Evolutionary conservation across 23 tunicate species (phyloP), one percentile per base, ranked within the genome.

Genomic region (Ascidia mentula): DNA sequence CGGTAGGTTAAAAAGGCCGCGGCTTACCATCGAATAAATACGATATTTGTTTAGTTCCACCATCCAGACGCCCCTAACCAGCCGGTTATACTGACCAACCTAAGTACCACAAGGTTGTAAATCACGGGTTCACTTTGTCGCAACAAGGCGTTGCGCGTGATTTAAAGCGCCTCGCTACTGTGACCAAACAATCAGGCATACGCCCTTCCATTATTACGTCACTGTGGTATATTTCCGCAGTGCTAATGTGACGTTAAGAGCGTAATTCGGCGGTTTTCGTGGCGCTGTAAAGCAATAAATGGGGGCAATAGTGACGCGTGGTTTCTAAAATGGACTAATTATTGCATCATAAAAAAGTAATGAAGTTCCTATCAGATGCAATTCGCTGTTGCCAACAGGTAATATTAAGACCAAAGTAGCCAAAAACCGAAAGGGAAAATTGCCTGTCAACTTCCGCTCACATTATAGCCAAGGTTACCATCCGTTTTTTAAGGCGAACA

Each of bases 131-230:
- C 65, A 53, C 65, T 53, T 20, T 20, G 24, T 9, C 28, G 65
- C 4, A 3, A 5, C 22, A 28, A 53, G 65, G 65, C 65, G 65
- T 6, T 9, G 65, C 65, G 4, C 24, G 7, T 53, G 65, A 53
- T 53, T 53, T 53, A 53, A 53, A 53, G 28, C 4, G 65, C 65
- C 22, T 5, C 65, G 13, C 65, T 3, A 53, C 65, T 53, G 65
- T 53, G 65, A 53, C 65, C 22, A 53, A 53, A 53, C 65, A 53
- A 53, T 53, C 65, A 53, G 65, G 65, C 65, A 53, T 53, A 53
- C 65, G 65, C 65, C 65, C 65, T 53, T 28, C 65, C 65, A 53
- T 53, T 53, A 53, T 53, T 53, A 28, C 65, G 65, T 53, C 65
- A 53, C 65, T 20, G 65, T 53, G 65, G 65, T 53, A 53, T 53